Conservation (phyloP, 1,140 invertebrate genomes). For the Lepidostoma basale region DNA sequence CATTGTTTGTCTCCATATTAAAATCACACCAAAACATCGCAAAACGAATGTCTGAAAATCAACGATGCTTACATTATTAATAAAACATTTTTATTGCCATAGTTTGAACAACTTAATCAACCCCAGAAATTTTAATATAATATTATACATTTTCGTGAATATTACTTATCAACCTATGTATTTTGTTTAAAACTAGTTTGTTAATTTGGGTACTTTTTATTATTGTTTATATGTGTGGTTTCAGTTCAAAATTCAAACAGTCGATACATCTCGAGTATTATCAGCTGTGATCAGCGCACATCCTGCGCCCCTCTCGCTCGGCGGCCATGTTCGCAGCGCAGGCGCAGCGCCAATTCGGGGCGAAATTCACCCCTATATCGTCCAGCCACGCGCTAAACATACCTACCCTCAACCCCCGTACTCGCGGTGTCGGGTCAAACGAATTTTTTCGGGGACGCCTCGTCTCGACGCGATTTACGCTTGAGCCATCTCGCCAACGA, state of each 20-base stretch:
- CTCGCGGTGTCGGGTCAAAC: not conserved
- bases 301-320: not conserved
- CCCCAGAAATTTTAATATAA: too few species aligned
- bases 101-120: too few species aligned
- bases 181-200: too few species aligned
- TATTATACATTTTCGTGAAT: too few species aligned
- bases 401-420: not conserved
- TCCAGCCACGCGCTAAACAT: slow-evolving; percentile 30
- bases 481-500: not conserved
- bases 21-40: too few species aligned
- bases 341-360: slow-evolving; percentile 1
- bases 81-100: too few species aligned
- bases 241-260: too few species aligned
- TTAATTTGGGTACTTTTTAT: not conserved
- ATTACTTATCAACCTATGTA: too few species aligned
- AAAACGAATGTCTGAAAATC: too few species aligned
- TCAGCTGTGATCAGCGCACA: not conserved
- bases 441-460: slow-evolving; percentile 6
- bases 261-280: not conserved
- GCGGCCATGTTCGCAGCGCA: slow-evolving; percentile 14
- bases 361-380: slow-evolving; percentile 21
- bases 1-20: too few species aligned
- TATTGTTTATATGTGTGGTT: not conserved
- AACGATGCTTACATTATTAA: too few species aligned
- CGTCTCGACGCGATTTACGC: slow-evolving; percentile 6